phyloP scores from a whole-genome alignment of 2,888 invertebrate genomes.

The Ophraella communa region DNA sequence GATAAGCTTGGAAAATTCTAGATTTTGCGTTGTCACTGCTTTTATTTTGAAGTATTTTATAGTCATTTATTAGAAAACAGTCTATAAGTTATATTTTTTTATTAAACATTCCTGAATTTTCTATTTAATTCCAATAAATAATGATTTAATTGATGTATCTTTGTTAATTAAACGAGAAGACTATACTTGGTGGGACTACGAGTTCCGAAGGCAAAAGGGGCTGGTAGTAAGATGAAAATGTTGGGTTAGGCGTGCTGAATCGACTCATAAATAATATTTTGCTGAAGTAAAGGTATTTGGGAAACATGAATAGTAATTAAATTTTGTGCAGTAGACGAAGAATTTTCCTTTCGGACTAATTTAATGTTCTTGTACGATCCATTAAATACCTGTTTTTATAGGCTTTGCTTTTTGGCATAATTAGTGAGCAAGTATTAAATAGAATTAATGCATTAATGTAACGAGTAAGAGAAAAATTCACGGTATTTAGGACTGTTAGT shows the following conservation, averaged over 20 bases:
- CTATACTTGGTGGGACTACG: conserved; percentile 6
- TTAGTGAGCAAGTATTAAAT: too few species aligned
- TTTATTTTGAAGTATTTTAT: background rate
- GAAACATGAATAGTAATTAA: conserved; percentile 24
- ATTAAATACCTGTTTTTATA: background rate
- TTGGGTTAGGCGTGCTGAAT: conserved; percentile 15
- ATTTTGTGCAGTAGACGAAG: background rate
- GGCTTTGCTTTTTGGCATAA: too few species aligned
- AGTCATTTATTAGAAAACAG: background rate
- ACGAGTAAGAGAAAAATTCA: too few species aligned
- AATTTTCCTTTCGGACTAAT: conserved; percentile 5
- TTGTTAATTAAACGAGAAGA: conserved; percentile 8
- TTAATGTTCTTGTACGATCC: background rate
- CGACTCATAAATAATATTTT: conserved; percentile 24
- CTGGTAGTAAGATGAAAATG: conserved; percentile 20
- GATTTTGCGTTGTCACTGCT: background rate
- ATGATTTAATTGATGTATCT: background rate
- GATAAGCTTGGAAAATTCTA: conserved; percentile 8
- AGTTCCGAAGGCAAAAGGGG: background rate
- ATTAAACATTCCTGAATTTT: too few species aligned
- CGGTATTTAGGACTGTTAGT: too few species aligned
- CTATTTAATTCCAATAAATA: background rate
- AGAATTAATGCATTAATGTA: too few species aligned
- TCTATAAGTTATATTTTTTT: too few species aligned
- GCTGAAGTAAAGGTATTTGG: conserved; percentile 12